Evolutionary conservation across 2,797 vertebrate genomes (phyloP).

Genomic region (Pangasius mekongensis): DNA sequence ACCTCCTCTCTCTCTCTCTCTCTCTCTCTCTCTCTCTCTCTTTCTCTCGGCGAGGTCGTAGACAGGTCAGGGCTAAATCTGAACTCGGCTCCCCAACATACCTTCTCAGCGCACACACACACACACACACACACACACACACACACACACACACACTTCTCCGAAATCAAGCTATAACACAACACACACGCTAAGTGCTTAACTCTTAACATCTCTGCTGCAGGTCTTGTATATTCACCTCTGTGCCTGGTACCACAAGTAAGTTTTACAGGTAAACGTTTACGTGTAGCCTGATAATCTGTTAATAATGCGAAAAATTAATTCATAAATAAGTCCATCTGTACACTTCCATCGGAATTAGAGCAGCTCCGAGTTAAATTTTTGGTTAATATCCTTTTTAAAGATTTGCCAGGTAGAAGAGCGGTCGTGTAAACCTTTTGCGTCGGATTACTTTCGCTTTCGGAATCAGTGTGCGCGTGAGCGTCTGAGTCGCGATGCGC

Average conservation of each 20-base stretch:
- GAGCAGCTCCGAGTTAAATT: not conserved
- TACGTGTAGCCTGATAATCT: not conserved
- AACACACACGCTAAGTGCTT: not conserved
- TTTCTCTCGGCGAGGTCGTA: conserved; percentile 46
- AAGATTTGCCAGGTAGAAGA: not conserved
- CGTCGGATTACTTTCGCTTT: not conserved
- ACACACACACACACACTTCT: not conserved
- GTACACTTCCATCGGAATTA: not conserved
- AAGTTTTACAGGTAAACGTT: not conserved
- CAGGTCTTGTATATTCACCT: not conserved
- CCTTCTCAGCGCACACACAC: conserved; percentile 1
- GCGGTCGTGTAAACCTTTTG: not conserved
- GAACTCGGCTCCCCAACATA: conserved; percentile 26
- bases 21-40: conserved; percentile 10
- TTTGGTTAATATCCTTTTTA: not conserved
- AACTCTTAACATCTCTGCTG: not conserved
- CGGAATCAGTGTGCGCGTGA: not conserved
- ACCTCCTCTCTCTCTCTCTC: conserved; percentile 19
- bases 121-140: not conserved
- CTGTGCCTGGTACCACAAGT: not conserved
- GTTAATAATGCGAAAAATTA: too few relatives aligned
- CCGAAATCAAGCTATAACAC: not conserved
- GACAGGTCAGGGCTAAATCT: conserved; percentile 53
- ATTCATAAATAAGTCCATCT: not conserved
- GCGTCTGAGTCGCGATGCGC: too few relatives aligned